Conservation (phyloP, 2,113 vertebrate genomes). For the Peromyscus polionotus region DNA sequence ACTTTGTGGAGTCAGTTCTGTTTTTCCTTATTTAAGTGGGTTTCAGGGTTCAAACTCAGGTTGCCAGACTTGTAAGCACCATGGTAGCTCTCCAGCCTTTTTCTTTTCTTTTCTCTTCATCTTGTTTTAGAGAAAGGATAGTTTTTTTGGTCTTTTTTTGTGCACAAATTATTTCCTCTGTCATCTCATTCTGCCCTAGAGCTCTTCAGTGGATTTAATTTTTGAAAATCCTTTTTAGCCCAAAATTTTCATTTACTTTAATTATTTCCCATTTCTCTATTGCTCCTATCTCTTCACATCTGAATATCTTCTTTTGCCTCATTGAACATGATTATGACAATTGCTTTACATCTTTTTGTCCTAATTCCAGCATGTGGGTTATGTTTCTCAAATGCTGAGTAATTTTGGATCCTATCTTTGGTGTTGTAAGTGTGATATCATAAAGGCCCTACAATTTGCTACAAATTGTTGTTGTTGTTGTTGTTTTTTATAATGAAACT, state of each 20-base stretch:
- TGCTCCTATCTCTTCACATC: neutral
- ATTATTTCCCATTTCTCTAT: neutral
- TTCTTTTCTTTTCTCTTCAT: neutral
- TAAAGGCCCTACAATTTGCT: neutral
- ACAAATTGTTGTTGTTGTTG: neutral
- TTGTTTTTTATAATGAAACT: too few species aligned
- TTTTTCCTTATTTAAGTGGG: neutral
- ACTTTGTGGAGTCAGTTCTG: neutral
- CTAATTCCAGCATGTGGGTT: neutral
- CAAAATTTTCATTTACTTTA: neutral
- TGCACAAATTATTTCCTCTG: neutral
- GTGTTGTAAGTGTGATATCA: neutral
- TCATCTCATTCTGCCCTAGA: neutral
- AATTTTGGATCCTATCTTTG: neutral
- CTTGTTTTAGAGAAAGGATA: neutral
- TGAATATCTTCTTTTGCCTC: neutral
- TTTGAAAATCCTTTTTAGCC: neutral
- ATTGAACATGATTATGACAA: neutral
- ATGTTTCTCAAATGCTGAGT: conserved; percentile 5
- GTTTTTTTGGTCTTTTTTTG: conserved; percentile 6
- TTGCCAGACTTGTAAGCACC: neutral
- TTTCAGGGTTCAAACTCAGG: neutral
- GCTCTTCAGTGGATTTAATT: neutral
- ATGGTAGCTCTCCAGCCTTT: neutral
- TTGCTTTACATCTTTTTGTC: neutral